Evolutionary conservation across 1,140 invertebrate species (phyloP).

Genomic region (Archivesica marissinica): DNA sequence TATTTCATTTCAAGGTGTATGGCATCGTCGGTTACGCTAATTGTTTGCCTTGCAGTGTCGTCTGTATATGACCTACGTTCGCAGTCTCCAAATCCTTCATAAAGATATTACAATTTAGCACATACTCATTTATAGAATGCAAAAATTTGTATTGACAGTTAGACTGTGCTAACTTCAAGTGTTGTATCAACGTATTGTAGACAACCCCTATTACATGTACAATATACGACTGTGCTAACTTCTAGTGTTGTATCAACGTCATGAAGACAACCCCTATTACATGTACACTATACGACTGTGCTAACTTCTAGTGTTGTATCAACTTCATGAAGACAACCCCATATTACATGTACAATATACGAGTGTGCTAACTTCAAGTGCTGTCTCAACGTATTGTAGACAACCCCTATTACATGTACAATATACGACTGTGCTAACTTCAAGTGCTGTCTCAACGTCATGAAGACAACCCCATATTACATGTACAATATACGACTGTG

Average conservation of each 20-base stretch:
- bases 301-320: background rate
- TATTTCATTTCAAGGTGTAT: slow-evolving; percentile 42
- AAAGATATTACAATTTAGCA: background rate
- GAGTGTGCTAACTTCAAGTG: no score
- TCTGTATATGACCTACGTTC: slow-evolving; percentile 7
- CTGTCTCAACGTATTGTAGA: no score
- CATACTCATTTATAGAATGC: background rate
- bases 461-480: no score
- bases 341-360: background rate
- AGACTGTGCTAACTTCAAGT: background rate
- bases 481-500: no score
- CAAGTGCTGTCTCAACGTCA: no score
- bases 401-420: no score
- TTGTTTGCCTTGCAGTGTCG: background rate
- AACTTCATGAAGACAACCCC: background rate
- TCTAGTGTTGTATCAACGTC: background rate
- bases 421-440: no score
- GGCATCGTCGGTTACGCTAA: slow-evolving; percentile 28
- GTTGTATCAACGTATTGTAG: no score
- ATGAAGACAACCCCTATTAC: background rate
- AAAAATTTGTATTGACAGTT: background rate
- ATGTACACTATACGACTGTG: no score
- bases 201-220: no score
- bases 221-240: no score
- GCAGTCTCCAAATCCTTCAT: slow-evolving; percentile 42